A percentile compares a stretch with the other conserved stretches of the same genome.
phyloP scores from a whole-genome alignment of 1,140 invertebrate genomes.

The Drosophila obscura region DNA sequence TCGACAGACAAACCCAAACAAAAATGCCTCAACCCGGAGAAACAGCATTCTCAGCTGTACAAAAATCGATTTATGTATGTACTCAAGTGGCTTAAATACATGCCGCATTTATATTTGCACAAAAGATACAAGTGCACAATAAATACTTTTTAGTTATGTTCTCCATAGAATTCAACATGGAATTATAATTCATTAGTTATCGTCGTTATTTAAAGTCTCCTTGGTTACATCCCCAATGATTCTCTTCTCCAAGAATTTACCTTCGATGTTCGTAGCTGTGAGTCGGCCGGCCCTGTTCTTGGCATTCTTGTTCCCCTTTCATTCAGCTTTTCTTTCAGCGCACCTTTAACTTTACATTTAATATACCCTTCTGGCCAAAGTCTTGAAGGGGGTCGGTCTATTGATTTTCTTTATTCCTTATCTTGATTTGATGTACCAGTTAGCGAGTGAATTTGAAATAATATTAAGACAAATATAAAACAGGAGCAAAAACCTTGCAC shows the following conservation, averaged over 20 bases:
- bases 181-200: too few species aligned
- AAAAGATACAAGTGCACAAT: too few species aligned
- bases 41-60: too few species aligned
- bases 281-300: not conserved
- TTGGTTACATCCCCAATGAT: not conserved
- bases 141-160: too few species aligned
- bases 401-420: slow-evolving; percentile 61
- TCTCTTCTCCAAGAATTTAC: not conserved
- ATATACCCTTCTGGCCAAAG: slow-evolving; percentile 2
- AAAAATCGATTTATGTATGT: too few species aligned
- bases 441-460: slow-evolving; percentile 65
- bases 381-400: slow-evolving; percentile 17
- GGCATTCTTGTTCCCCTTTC: not conserved
- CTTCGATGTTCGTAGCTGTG: too few species aligned
- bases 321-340: not conserved
- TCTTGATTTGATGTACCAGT: slow-evolving; percentile 68
- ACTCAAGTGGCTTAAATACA: not conserved
- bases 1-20: too few species aligned
- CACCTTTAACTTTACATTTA: not conserved
- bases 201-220: too few species aligned
- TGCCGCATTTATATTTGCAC: too few species aligned
- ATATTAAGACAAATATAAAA: slow-evolving; percentile 63
- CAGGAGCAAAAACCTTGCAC: slow-evolving; percentile 11
- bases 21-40: too few species aligned
- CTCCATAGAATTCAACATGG: too few species aligned